Evolutionary conservation across 2,888 invertebrate genomes (phyloP).

Genomic region (Ophion ventricosus): DNA sequence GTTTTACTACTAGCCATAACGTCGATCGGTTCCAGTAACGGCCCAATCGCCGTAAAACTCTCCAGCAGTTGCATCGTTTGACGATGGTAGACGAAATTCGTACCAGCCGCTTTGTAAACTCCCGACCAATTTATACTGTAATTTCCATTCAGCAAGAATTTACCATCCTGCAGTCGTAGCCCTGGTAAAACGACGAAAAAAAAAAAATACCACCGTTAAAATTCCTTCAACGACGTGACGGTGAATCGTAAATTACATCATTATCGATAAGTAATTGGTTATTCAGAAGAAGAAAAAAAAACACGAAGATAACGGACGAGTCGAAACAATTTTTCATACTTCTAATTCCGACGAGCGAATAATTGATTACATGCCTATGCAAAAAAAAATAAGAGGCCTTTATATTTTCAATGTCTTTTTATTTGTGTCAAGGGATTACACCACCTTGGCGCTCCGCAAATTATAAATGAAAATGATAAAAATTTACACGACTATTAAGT

Average conservation of each 20-base stretch:
- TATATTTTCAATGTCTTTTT: no score
- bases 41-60: constrained; percentile 91
- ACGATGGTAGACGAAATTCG: constrained; percentile 91
- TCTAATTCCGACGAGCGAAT: no score
- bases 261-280: background rate
- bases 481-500: no score
- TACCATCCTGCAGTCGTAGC: constrained; percentile 89
- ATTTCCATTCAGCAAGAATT: constrained; percentile 93
- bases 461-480: no score
- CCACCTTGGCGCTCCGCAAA: no score
- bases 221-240: background rate
- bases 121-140: constrained; percentile 89
- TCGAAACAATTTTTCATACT: no score
- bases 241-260: constrained; percentile 8
- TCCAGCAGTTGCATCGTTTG: constrained; percentile 87
- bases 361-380: no score
- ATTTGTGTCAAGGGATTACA: no score
- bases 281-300: background rate
- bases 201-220: background rate
- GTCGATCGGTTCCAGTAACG: constrained; percentile 90
- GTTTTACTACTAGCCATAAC: constrained; percentile 86
- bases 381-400: no score
- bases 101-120: constrained; percentile 91
- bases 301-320: background rate
- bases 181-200: constrained; percentile 85